Conservation (phyloP, 2,888 invertebrate species). For the Parnassius mnemosyne region DNA sequence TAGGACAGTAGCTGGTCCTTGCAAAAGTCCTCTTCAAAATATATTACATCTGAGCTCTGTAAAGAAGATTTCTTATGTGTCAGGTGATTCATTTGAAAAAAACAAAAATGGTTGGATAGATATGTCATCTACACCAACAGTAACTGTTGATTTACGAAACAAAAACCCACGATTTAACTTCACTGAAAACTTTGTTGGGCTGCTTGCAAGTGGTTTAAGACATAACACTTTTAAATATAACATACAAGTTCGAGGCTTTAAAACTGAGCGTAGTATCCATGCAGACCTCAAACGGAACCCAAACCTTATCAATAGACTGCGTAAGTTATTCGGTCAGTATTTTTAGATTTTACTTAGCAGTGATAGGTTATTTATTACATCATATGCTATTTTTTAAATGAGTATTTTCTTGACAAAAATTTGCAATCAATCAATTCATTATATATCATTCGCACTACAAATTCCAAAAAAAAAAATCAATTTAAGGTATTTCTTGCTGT, state of each 20-base stretch:
- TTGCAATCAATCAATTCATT: no score
- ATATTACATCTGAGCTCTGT: constrained; percentile 44
- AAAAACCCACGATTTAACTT: constrained; percentile 50
- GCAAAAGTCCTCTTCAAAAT: constrained; percentile 36
- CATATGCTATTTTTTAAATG: neutral
- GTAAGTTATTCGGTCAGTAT: constrained; percentile 76
- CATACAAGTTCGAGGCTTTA: constrained; percentile 86
- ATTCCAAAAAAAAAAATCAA: no score
- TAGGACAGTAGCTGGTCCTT: constrained; percentile 42
- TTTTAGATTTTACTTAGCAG: constrained; percentile 27
- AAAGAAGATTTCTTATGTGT: constrained; percentile 62
- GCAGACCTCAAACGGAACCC: constrained; percentile 88
- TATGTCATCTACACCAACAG: constrained; percentile 36
- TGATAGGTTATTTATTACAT: constrained; percentile 18
- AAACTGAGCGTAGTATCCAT: constrained; percentile 87
- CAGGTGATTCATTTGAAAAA: constrained; percentile 61
- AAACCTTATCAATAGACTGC: constrained; percentile 83
- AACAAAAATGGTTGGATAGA: constrained; percentile 66
- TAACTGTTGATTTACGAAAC: constrained; percentile 49
- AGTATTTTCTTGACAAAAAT: no score
- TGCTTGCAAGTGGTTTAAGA: constrained; percentile 45
- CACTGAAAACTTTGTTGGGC: constrained; percentile 55
- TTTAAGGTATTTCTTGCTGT: no score
- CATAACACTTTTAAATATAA: constrained; percentile 50
- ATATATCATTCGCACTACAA: no score